phyloP scores from a whole-genome alignment of 2,113 vertebrate species.

The Seriola rivoliana region DNA sequence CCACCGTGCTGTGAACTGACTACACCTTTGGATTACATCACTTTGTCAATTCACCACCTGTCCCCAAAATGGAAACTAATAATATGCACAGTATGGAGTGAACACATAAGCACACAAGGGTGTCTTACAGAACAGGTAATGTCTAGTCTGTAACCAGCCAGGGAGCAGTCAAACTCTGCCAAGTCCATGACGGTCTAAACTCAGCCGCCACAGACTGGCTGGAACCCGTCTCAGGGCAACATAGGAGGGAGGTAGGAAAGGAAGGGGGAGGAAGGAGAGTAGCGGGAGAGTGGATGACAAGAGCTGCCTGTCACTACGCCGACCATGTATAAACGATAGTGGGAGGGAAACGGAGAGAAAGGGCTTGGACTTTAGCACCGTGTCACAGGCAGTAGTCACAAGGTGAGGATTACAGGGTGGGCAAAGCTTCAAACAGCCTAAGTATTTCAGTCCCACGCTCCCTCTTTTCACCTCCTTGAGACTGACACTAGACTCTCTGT shows the following conservation, averaged over 20 bases:
- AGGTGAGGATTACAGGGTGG: slow-evolving; percentile 78
- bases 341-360: slow-evolving; percentile 35
- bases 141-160: slow-evolving; percentile 59
- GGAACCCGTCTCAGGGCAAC: slow-evolving; percentile 66
- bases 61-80: slow-evolving; percentile 62
- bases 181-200: slow-evolving; percentile 68
- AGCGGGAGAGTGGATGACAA: slow-evolving; percentile 20
- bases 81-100: slow-evolving; percentile 30
- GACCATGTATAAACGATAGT: slow-evolving; percentile 47
- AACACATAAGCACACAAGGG: slow-evolving; percentile 12
- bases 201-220: slow-evolving; percentile 78
- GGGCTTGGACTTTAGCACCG: slow-evolving; percentile 72
- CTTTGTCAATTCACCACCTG: slow-evolving; percentile 37
- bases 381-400: slow-evolving; percentile 77
- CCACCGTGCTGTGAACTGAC: neutral
- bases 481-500: slow-evolving; percentile 31
- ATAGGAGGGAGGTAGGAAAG: slow-evolving; percentile 2
- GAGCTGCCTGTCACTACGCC: slow-evolving; percentile 33
- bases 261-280: neutral
- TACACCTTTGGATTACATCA: slow-evolving; percentile 47
- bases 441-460: slow-evolving; percentile 73
- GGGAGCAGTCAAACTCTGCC: slow-evolving; percentile 55
- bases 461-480: slow-evolving; percentile 48
- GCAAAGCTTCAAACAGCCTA: slow-evolving; percentile 76
- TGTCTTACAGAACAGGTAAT: slow-evolving; percentile 66